A percentile compares a stretch with the other conserved stretches of the same genome.
These are phyloP conservation scores for Acholoe squamosa DNA, from an alignment of 2,888 invertebrate genomes.

Conservation along the genomic window DNA sequence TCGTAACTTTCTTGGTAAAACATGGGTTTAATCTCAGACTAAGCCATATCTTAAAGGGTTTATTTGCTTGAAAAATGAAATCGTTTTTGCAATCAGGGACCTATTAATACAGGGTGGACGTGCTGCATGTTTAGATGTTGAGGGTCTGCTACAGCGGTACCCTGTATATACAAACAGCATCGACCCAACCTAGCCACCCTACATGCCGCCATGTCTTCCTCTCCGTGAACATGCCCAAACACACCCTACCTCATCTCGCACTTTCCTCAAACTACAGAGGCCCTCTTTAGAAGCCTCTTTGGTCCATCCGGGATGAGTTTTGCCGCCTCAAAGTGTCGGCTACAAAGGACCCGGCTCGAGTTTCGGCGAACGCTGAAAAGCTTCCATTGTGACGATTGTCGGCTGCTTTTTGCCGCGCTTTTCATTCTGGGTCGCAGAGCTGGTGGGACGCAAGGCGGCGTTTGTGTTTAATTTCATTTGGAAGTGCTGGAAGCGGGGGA, in stretches of 20 bases:
- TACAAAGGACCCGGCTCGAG: background rate
- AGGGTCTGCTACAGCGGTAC: background rate
- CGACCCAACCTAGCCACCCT: background rate
- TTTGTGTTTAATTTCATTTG: constrained; percentile 56
- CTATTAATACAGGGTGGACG: too few species aligned
- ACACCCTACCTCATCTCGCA: background rate
- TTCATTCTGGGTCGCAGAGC: background rate
- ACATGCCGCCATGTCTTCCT: background rate
- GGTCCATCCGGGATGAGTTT: background rate
- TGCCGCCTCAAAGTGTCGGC: constrained; percentile 6
- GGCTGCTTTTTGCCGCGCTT: constrained; percentile 37
- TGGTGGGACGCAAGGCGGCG: background rate
- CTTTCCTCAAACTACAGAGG: background rate
- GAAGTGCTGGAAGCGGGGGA: background rate
- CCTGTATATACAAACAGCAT: background rate
- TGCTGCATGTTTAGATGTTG: too few species aligned
- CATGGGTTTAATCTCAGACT: too few species aligned
- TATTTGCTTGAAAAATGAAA: too few species aligned
- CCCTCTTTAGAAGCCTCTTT: background rate
- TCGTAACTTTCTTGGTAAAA: too few species aligned
- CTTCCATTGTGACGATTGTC: constrained; percentile 40
- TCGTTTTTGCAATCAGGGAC: background rate
- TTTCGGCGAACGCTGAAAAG: background rate
- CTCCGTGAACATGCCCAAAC: background rate
- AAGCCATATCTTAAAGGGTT: too few species aligned